Evolutionary conservation across 2,888 invertebrate genomes (phyloP).

Genomic region (Prosapia bicincta): DNA sequence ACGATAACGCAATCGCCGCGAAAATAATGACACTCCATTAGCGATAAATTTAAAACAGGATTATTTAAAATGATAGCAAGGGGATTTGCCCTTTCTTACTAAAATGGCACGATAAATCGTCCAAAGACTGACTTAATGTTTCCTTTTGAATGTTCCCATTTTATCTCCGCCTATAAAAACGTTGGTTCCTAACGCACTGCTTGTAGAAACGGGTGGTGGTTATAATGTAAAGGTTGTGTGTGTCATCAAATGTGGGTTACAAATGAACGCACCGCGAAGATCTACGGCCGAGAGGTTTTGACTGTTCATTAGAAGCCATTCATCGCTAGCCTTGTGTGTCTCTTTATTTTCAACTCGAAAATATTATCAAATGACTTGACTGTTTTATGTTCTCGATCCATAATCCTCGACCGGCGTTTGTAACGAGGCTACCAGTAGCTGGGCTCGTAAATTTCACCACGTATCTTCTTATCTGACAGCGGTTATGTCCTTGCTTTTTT

Average conservation of each 20-base stretch:
- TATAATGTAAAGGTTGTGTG: neutral
- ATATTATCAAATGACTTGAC: neutral
- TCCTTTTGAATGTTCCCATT: conserved; percentile 29
- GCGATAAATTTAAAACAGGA: conserved; percentile 23
- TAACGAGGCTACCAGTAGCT: neutral
- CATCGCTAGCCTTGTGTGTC: conserved; percentile 10
- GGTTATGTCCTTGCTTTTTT: neutral
- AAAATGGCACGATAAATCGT: conserved; percentile 29
- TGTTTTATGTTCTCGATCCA: neutral
- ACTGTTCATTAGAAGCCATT: conserved; percentile 30
- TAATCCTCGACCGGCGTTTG: neutral
- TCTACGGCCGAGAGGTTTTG: conserved; percentile 21
- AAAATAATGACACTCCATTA: conserved; percentile 23
- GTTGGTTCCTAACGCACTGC: conserved; percentile 20
- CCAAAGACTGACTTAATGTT: conserved; percentile 24
- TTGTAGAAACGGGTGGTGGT: neutral
- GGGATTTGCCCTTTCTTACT: conserved; percentile 18
- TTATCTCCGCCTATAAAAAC: conserved; percentile 15
- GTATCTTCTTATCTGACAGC: neutral
- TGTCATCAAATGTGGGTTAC: conserved; percentile 21
- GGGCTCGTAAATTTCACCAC: neutral
- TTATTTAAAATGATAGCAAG: conserved; percentile 3
- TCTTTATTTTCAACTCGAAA: conserved; percentile 3
- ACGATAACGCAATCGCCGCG: conserved; percentile 22
- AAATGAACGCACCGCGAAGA: conserved; percentile 13